Conservation (phyloP, 1,140 invertebrate genomes). For the Pseudomyrmex concolor region DNA sequence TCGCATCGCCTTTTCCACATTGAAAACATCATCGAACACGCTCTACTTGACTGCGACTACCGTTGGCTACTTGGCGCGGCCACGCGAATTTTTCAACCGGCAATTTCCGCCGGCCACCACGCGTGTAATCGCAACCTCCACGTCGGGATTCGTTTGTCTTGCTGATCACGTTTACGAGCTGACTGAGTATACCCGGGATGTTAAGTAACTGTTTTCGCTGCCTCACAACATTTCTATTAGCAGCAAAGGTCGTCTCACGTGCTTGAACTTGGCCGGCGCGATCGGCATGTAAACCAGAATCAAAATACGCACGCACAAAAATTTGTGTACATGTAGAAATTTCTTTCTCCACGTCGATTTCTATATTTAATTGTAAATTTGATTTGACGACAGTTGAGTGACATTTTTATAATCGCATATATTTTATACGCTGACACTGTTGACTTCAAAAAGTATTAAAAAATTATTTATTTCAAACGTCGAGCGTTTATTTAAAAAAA, state of each 20-base stretch:
- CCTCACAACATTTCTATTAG: not conserved
- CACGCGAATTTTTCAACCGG: slow-evolving; percentile 63
- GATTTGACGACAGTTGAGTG: too few relatives aligned
- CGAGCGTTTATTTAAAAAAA: not conserved
- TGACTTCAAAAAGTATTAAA: not conserved
- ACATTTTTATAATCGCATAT: too few relatives aligned
- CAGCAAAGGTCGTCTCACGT: slow-evolving; percentile 26
- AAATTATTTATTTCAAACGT: not conserved
- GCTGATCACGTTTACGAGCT: slow-evolving; percentile 38
- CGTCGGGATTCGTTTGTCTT: slow-evolving; percentile 37
- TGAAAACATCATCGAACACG: slow-evolving; percentile 66
- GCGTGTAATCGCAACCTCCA: slow-evolving; percentile 47
- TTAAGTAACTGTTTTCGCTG: slow-evolving; percentile 42
- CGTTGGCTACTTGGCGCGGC: slow-evolving; percentile 54
- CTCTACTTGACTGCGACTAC: slow-evolving; percentile 72
- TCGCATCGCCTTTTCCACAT: slow-evolving; percentile 55
- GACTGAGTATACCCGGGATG: slow-evolving; percentile 16
- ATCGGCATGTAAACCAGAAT: not conserved
- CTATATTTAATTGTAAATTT: too few relatives aligned
- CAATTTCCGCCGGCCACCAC: slow-evolving; percentile 38
- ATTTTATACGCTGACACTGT: not conserved
- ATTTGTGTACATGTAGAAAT: not conserved
- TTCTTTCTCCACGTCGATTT: too few relatives aligned
- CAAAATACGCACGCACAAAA: not conserved
- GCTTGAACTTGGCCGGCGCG: slow-evolving; percentile 13